Evolutionary conservation across 2,888 invertebrate genomes (phyloP), one percentile per base, ranked within the genome.

Genomic region (Baccha elongata): DNA sequence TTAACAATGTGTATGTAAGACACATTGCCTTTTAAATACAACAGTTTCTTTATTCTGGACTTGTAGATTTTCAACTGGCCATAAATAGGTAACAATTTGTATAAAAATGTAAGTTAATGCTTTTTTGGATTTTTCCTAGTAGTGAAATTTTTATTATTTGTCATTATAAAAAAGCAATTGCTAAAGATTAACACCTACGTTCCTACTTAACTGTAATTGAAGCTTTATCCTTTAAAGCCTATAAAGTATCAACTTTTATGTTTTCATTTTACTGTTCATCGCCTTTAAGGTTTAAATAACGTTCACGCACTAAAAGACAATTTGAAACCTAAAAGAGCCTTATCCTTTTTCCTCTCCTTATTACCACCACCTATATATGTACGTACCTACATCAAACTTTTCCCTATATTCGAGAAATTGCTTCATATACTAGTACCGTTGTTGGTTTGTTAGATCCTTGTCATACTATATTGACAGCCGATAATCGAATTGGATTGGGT

Each of bases 401-500:
- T 40, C 3, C 21, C 55, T 23, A 19, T 21, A 35, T 35, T 35
- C 35, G 4, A 53, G 35, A 53, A 21, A 37, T 53, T 35, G 35
- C 53, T 53, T 19, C 35, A 19, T n/a, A n/a, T n/a, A n/a, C 29
- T 6, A 53, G 19, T 37, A 21, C 19, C 17, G n/a, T 53, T 21
- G 3, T 23, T 40, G 15, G 58, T 15, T 58, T 37, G 26, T 40
- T 40, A 40, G 23, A 55, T 40, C 58, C 58, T 40, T 58, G 58
- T 58, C 58, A 40, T 52, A 46, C 29, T 7, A 13, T 13, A 58
- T 32, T 58, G 58, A 58, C 58, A 58, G 58, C 11, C 10, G 58
- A 58, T 58, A 58, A 58, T 58, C 40, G 40, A 58, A 58, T 58
- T 26, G 26, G 40, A 40, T 40, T 58, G 15, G 23, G 23, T 21